Evolutionary conservation across 2,113 vertebrate species (phyloP).

Genomic region (Maccullochella peelii): DNA sequence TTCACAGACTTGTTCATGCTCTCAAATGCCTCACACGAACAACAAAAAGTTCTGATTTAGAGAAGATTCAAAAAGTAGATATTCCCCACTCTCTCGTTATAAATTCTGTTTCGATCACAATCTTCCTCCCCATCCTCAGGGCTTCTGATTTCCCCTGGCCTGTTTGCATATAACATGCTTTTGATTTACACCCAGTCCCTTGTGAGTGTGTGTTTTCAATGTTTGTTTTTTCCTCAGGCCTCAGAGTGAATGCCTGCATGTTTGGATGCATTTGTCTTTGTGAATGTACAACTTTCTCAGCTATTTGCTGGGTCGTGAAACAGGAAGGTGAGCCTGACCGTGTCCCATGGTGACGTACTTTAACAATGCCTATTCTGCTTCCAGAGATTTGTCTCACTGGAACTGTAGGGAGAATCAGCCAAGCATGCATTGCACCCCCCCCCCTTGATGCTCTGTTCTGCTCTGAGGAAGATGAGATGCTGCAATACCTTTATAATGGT

Average conservation of each 20-base stretch:
- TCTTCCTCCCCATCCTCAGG: conserved; percentile 58
- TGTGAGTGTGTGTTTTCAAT: conserved; percentile 33
- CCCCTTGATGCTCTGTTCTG: background rate
- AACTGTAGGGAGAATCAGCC: conserved; percentile 49
- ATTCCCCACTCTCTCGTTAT: conserved; percentile 57
- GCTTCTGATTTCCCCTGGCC: conserved; percentile 57
- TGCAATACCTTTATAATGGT: conserved; percentile 71
- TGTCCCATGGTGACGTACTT: conserved; percentile 56
- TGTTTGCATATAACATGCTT: conserved; percentile 65
- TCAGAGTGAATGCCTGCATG: conserved; percentile 33
- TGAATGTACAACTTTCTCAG: conserved; percentile 45
- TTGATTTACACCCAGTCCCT: conserved; percentile 68
- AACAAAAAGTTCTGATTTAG: conserved; percentile 40
- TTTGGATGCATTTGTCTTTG: conserved; percentile 47
- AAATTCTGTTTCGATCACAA: conserved; percentile 49
- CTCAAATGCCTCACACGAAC: conserved; percentile 38
- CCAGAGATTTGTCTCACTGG: conserved; percentile 67
- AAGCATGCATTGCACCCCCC: conserved; percentile 41
- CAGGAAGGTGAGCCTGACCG: conserved; percentile 62
- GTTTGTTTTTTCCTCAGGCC: conserved; percentile 51
- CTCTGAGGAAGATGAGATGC: conserved; percentile 65
- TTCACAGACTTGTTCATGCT: background rate
- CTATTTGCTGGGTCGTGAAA: conserved; percentile 60
- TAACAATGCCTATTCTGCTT: conserved; percentile 62
- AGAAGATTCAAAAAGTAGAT: conserved; percentile 41